These are phyloP conservation scores for Lepus timidus DNA, from an alignment of 2,113 vertebrate species.

Conservation along the genomic window DNA sequence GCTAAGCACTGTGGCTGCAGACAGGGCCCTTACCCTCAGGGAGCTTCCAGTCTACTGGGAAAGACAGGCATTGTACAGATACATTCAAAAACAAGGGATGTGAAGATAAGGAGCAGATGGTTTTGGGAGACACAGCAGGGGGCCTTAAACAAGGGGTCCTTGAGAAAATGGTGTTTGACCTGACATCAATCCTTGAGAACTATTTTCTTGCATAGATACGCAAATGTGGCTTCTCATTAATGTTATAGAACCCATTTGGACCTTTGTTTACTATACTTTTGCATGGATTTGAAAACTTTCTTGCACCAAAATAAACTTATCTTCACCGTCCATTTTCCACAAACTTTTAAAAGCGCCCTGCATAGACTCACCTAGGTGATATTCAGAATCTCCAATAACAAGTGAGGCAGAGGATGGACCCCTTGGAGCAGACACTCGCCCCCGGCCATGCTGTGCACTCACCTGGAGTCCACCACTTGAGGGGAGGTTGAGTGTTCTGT, in stretches of 20 bases:
- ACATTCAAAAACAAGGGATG: not conserved
- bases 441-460: not conserved
- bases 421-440: not conserved
- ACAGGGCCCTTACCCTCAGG: not conserved
- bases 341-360: not conserved
- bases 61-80: not conserved
- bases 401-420: not conserved
- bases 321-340: no score
- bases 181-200: slow-evolving; percentile 39
- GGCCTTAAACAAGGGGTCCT: not conserved
- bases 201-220: not conserved
- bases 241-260: not conserved
- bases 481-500: not conserved
- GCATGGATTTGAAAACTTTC: no score
- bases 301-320: no score
- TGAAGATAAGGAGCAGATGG: not conserved
- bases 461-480: not conserved
- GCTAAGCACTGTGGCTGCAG: not conserved
- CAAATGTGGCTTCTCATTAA: not conserved
- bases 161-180: not conserved
- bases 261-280: not conserved
- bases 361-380: not conserved
- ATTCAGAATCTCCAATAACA: not conserved
- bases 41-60: not conserved
- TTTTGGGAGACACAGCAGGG: not conserved